Conservation (phyloP, 2,888 invertebrate species). For the Anodontia alba region DNA sequence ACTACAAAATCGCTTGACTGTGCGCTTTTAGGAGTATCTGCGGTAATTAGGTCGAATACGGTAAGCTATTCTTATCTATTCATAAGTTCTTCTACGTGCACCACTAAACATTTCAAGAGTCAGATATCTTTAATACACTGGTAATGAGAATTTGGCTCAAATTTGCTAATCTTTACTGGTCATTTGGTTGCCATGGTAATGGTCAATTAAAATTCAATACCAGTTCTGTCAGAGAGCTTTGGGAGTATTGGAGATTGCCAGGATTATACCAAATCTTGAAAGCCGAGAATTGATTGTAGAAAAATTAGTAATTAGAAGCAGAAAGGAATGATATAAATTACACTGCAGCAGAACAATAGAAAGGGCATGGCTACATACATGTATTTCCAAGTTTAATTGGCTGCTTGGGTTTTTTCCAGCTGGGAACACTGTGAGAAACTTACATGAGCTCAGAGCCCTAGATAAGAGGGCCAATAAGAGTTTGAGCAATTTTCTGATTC, state of each 20-base stretch:
- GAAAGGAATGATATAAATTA: background rate
- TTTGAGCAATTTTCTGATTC: too few relatives aligned
- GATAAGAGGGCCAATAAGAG: too few relatives aligned
- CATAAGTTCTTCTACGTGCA: conserved; percentile 6
- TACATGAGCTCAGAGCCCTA: too few relatives aligned
- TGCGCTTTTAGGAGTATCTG: too few relatives aligned
- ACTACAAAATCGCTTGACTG: too few relatives aligned
- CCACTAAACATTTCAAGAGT: conserved; percentile 4
- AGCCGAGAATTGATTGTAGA: conserved; percentile 51
- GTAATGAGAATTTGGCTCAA: conserved; percentile 56
- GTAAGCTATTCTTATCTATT: conserved; percentile 8
- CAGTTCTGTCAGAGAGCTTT: conserved; percentile 45
- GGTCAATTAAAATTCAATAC: conserved; percentile 68
- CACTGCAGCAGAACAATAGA: background rate
- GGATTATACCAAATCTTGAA: conserved; percentile 41
- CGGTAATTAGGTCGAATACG: too few relatives aligned
- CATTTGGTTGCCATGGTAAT: conserved; percentile 62
- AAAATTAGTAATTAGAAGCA: conserved; percentile 34
- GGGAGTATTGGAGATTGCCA: conserved; percentile 23
- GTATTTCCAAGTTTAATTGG: background rate
- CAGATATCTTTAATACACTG: conserved; percentile 49
- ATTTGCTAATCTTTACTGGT: conserved; percentile 63
- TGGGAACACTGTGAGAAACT: too few relatives aligned
- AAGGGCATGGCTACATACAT: background rate
- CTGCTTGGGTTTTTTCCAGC: background rate